Percentiles rank a stretch among this genome's conserved stretches.
Conservation (phyloP, 2,797 vertebrate species). For the Myiothlypis coronata region DNA sequence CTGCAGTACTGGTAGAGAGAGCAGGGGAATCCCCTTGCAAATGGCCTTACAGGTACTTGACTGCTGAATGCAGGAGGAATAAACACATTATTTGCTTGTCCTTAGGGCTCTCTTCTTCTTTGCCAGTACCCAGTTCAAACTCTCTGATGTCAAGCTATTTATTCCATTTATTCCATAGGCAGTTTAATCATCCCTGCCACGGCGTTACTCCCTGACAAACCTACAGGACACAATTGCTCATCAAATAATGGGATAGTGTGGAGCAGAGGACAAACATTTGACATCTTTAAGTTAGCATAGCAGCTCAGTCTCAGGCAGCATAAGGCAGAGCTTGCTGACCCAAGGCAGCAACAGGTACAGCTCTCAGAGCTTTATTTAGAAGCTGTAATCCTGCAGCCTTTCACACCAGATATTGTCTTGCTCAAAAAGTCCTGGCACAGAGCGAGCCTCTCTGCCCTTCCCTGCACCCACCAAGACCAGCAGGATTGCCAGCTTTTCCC, state of each 20-base stretch:
- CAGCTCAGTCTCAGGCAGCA: neutral
- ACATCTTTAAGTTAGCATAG: neutral
- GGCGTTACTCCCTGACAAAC: neutral
- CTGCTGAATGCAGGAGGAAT: neutral
- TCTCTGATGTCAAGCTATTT: neutral
- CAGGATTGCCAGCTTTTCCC: neutral
- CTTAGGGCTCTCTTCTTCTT: neutral
- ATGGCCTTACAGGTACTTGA: neutral
- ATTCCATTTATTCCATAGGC: neutral
- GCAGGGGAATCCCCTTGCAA: neutral
- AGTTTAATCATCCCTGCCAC: neutral
- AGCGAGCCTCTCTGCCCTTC: neutral
- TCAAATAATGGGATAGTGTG: neutral
- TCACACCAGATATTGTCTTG: neutral
- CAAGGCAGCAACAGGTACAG: neutral
- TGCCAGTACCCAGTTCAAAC: neutral
- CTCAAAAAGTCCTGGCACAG: neutral
- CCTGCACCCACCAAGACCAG: fast-evolving
- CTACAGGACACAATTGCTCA: neutral
- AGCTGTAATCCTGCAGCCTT: neutral
- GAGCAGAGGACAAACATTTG: neutral
- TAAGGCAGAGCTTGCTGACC: neutral
- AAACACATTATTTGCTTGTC: neutral
- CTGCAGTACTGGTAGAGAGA: neutral
- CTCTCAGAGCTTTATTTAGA: neutral